phyloP scores from a whole-genome alignment of 2,888 invertebrate species.

The Nomada lathburiana region DNA sequence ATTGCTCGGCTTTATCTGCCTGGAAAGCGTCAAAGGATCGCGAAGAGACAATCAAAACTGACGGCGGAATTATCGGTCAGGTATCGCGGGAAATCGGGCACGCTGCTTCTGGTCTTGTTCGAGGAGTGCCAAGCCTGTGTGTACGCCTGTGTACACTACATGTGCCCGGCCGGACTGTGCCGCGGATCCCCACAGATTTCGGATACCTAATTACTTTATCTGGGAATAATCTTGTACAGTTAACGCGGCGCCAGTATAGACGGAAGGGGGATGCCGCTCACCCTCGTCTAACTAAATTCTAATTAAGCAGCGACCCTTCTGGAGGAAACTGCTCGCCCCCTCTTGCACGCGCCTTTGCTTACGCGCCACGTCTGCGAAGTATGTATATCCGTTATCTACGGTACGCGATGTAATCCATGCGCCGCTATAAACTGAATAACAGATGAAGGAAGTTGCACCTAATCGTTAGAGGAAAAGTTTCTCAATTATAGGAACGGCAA shows the following conservation, averaged over 20 bases:
- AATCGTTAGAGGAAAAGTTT: slow-evolving; percentile 18
- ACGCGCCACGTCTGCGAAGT: slow-evolving; percentile 51
- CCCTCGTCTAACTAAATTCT: slow-evolving; percentile 77
- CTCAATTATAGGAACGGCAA: slow-evolving; percentile 5
- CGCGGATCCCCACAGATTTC: slow-evolving; percentile 65
- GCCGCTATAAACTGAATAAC: slow-evolving; percentile 47
- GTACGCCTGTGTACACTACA: too few species aligned
- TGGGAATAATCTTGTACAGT: slow-evolving; percentile 77
- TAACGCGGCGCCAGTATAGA: slow-evolving; percentile 68
- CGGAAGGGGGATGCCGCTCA: slow-evolving; percentile 42
- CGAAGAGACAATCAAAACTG: slow-evolving; percentile 24
- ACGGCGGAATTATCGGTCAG: slow-evolving; percentile 13
- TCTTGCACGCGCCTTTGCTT: slow-evolving; percentile 56
- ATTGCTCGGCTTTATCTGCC: slow-evolving; percentile 46
- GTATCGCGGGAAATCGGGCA: slow-evolving; percentile 21
- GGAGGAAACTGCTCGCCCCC: slow-evolving; percentile 62
- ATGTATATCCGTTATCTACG: slow-evolving; percentile 39
- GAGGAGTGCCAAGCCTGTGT: too few species aligned
- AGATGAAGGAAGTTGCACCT: slow-evolving; percentile 32
- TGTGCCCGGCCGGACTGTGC: slow-evolving; percentile 38
- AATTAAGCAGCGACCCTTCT: slow-evolving; percentile 79
- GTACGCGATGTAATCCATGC: slow-evolving; percentile 40
- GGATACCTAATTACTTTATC: slow-evolving; percentile 79
- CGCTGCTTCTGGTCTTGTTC: not conserved
- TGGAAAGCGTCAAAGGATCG: slow-evolving; percentile 39